Evolutionary conservation across 1,140 invertebrate species (phyloP).

Genomic region (Rhopalosiphum maidis): DNA sequence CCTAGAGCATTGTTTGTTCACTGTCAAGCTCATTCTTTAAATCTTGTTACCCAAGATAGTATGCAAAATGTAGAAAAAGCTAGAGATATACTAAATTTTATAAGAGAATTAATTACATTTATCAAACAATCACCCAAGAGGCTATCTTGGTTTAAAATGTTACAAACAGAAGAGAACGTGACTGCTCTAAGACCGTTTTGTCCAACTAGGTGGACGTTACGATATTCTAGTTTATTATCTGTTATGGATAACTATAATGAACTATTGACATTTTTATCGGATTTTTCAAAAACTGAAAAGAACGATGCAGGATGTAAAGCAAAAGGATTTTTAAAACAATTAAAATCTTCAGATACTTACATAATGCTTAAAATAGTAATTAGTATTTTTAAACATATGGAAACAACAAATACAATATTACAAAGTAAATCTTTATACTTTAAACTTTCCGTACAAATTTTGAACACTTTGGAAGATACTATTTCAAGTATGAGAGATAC

Average conservation of each 20-base stretch:
- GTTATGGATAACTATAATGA: neutral
- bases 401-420: slow-evolving; percentile 18
- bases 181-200: slow-evolving; percentile 27
- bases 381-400: slow-evolving; percentile 10
- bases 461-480: slow-evolving; percentile 21
- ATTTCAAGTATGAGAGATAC: slow-evolving; percentile 9
- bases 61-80: slow-evolving; percentile 53
- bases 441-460: slow-evolving; percentile 18
- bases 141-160: slow-evolving; percentile 5
- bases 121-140: neutral
- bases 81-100: slow-evolving; percentile 41
- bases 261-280: neutral
- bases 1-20: slow-evolving; percentile 58
- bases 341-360: neutral
- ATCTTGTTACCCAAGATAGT: slow-evolving; percentile 44
- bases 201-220: slow-evolving; percentile 29
- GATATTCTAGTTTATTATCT: neutral
- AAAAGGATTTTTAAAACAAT: slow-evolving; percentile 28
- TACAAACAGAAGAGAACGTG: neutral
- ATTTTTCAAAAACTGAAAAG: slow-evolving; percentile 23
- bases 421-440: slow-evolving; percentile 17
- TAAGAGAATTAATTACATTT: slow-evolving; percentile 46
- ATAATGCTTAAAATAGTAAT: slow-evolving; percentile 24
- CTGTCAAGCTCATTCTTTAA: slow-evolving; percentile 56
- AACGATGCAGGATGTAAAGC: slow-evolving; percentile 22